phyloP scores from a whole-genome alignment of 2,888 invertebrate genomes.

The Barypeithes pellucidus region DNA sequence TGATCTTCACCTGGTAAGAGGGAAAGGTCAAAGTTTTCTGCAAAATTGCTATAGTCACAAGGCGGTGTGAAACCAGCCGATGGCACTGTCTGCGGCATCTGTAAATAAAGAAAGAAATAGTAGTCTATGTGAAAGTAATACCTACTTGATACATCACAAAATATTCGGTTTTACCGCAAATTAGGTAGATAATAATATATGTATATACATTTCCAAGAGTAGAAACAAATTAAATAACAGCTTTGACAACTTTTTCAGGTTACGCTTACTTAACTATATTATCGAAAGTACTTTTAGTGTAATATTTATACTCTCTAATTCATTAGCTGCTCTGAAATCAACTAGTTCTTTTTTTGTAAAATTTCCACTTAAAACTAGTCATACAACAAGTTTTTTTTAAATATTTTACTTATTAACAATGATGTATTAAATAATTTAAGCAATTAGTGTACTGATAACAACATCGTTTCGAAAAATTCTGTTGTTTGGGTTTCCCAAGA shows the following conservation, averaged over 20 bases:
- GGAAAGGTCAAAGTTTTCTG: conserved; percentile 82
- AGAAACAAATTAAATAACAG: background rate
- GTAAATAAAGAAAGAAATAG: conserved; percentile 65
- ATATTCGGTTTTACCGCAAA: background rate
- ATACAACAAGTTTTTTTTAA: conserved; percentile 7
- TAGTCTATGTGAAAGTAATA: no score
- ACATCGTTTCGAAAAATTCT: background rate
- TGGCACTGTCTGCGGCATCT: conserved; percentile 90
- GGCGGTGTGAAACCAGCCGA: conserved; percentile 84
- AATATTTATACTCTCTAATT: background rate
- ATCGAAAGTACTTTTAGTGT: background rate
- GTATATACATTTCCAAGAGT: background rate
- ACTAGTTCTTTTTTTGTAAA: background rate
- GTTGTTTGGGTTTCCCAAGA: conserved; percentile 2
- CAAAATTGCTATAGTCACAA: conserved; percentile 77
- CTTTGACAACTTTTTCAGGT: background rate
- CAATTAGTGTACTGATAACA: conserved; percentile 16
- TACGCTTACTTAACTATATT: background rate
- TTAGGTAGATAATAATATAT: no score
- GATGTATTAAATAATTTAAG: conserved; percentile 1
- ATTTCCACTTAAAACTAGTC: background rate
- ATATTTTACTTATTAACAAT: conserved; percentile 3
- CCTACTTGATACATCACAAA: no score
- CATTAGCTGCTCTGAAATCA: background rate
- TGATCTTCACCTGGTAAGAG: conserved; percentile 79